phyloP scores from a whole-genome alignment of 2,113 vertebrate genomes.

The Spea multiplicata region DNA sequence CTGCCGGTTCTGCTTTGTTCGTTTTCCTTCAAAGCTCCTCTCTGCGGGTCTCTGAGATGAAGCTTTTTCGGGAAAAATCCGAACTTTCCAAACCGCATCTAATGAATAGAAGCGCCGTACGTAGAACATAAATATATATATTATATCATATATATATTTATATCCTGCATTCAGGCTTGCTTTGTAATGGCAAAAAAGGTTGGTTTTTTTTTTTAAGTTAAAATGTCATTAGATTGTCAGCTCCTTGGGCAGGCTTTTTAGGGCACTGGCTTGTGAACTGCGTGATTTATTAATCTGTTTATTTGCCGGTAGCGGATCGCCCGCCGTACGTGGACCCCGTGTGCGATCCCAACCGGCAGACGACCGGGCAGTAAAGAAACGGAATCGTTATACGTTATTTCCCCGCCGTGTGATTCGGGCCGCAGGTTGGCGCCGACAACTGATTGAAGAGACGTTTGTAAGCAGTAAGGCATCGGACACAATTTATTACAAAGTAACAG shows the following conservation, averaged over 20 bases:
- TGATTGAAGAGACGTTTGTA: slow-evolving; percentile 2
- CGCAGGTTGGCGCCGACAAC: too few species aligned
- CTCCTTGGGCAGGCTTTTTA: background rate
- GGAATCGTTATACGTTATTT: too few species aligned
- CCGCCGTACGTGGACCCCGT: too few species aligned
- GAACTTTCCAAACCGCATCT: slow-evolving; percentile 11
- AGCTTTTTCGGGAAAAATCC: background rate
- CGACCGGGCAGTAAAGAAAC: too few species aligned
- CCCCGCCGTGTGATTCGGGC: too few species aligned
- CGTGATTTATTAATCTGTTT: too few species aligned
- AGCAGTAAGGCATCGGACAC: slow-evolving; percentile 30
- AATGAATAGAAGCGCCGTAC: background rate
- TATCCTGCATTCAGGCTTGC: background rate
- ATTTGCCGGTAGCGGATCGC: too few species aligned
- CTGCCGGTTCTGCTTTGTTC: slow-evolving; percentile 27
- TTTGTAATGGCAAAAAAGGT: too few species aligned
- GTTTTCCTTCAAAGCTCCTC: slow-evolving; percentile 27
- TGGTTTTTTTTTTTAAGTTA: too few species aligned
- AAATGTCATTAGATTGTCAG: background rate
- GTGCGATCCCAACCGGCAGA: too few species aligned
- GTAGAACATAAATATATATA: background rate
- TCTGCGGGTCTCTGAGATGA: background rate
- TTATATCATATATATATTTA: background rate
- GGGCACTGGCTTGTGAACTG: too few species aligned
- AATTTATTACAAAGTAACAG: slow-evolving; percentile 9